phyloP scores from a whole-genome alignment of 2,888 invertebrate genomes.

The Chymomyza caudatula region DNA sequence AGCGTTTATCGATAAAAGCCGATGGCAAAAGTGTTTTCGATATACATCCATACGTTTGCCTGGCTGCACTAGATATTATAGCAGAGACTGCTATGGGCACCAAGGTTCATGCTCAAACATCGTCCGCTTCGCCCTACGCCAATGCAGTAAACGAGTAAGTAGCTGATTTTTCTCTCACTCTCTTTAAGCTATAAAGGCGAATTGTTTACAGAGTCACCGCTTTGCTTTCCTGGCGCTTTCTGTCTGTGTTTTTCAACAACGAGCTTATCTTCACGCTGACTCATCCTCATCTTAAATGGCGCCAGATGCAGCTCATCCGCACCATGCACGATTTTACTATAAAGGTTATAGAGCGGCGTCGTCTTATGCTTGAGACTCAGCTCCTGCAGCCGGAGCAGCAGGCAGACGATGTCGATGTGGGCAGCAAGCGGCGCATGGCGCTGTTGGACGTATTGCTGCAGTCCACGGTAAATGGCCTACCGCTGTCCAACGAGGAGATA shows the following conservation, averaged over 20 bases:
- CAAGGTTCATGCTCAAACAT: slow-evolving; percentile 79
- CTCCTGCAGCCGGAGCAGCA: slow-evolving; percentile 21
- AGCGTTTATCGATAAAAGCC: slow-evolving; percentile 79
- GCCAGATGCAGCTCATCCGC: slow-evolving; percentile 51
- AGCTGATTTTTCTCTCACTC: too few species aligned
- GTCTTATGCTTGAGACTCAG: slow-evolving; percentile 44
- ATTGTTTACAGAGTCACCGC: slow-evolving; percentile 51
- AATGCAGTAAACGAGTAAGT: slow-evolving; percentile 83
- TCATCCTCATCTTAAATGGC: slow-evolving; percentile 46
- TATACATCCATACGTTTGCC: slow-evolving; percentile 81
- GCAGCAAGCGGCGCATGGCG: slow-evolving; percentile 81
- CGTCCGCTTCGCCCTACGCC: slow-evolving; percentile 84
- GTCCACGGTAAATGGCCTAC: slow-evolving; percentile 80
- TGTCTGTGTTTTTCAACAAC: slow-evolving; percentile 51
- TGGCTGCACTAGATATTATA: slow-evolving; percentile 81
- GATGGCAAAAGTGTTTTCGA: slow-evolving; percentile 78
- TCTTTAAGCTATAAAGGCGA: not conserved
- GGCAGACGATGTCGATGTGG: slow-evolving; percentile 68
- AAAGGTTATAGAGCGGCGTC: slow-evolving; percentile 68
- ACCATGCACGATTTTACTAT: slow-evolving; percentile 74
- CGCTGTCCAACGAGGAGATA: slow-evolving; percentile 81
- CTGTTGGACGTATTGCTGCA: slow-evolving; percentile 84
- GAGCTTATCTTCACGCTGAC: slow-evolving; percentile 61
- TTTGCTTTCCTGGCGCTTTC: slow-evolving; percentile 62
- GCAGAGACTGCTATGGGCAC: slow-evolving; percentile 75